phyloP scores from a whole-genome alignment of 2,888 invertebrate genomes.

The Campoplex nolae region DNA sequence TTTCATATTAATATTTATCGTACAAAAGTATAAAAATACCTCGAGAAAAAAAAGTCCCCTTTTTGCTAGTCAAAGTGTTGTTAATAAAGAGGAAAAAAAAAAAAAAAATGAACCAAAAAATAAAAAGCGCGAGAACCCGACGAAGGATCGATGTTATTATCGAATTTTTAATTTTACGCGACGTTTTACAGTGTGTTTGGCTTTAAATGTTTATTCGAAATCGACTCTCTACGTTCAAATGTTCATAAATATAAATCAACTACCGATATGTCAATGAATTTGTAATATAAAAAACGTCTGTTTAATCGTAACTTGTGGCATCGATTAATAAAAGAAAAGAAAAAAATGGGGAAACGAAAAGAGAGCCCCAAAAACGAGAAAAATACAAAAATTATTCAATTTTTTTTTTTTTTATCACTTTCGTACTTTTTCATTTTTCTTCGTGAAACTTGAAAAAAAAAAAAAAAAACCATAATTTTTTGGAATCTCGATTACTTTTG shows the following conservation, averaged over 20 bases:
- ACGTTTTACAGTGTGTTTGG: constrained; percentile 22
- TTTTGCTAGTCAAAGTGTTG: constrained; percentile 54
- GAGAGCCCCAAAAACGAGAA: constrained; percentile 2
- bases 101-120: neutral
- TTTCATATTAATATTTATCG: neutral
- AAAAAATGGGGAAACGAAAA: neutral
- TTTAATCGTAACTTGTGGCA: neutral
- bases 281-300: constrained; percentile 43
- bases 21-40: constrained; percentile 22
- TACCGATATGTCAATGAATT: constrained; percentile 37
- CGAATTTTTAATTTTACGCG: neutral
- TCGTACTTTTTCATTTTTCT: no score
- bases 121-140: neutral
- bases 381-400: neutral
- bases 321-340: neutral
- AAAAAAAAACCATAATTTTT: no score
- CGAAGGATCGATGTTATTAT: neutral
- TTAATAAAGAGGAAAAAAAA: constrained; percentile 40
- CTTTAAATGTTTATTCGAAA: constrained; percentile 41
- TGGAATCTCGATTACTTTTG: no score
- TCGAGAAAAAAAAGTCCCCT: constrained; percentile 15
- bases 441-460: no score
- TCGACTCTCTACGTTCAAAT: neutral
- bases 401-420: neutral
- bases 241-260: neutral